Evolutionary conservation across 1,140 invertebrate species (phyloP), one percentile per base, ranked within the genome.

Genomic region (Asbolus verrucosus): DNA sequence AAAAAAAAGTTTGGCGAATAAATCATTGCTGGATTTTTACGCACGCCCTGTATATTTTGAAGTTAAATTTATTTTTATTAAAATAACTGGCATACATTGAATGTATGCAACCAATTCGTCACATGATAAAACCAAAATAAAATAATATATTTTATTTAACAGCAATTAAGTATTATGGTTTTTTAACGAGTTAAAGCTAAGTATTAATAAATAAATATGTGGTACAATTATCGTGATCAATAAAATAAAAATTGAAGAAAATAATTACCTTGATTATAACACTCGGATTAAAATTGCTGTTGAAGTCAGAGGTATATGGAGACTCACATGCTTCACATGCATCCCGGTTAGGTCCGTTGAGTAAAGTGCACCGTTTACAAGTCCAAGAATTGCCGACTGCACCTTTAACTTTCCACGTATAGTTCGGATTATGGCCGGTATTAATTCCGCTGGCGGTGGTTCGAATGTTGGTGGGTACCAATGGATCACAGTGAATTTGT

Each of bases 331-430:
- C 86, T 63, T 89, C 87, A 77, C 89, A 90, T 15, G 85, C 21
- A 84, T 82, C 43, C 82, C 75, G 38, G 21, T 85, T 82, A 2
- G 85, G 84, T 31, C 88, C 86, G 83, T 96, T 96, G 2, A 94
- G 84, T 39, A 96, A 84, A 0, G 94, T 96, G 80, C 94, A 96
- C 76, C 93, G 93, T 70, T 89, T 89, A 80, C 94, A 96, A 5
- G 91, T 91, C 94, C 94, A 96, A 4, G 87, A 86, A 38, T 81
- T 85, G 81, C 76, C 19, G 79, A 67, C 54, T 36, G 67, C 46
- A 61, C 59, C 75, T 65, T 78, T 80, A 14, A 71, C 69, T 15
- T 74, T 68, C 78, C 77, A 80, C 50, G 72, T 67, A 70, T 74
- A 74, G 70, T 50, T 74, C 11, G 70, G 65, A 59, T 38, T 36